phyloP scores from a whole-genome alignment of 64 coral and sea anemone species.

The Dendrophyllia cribrosa region DNA sequence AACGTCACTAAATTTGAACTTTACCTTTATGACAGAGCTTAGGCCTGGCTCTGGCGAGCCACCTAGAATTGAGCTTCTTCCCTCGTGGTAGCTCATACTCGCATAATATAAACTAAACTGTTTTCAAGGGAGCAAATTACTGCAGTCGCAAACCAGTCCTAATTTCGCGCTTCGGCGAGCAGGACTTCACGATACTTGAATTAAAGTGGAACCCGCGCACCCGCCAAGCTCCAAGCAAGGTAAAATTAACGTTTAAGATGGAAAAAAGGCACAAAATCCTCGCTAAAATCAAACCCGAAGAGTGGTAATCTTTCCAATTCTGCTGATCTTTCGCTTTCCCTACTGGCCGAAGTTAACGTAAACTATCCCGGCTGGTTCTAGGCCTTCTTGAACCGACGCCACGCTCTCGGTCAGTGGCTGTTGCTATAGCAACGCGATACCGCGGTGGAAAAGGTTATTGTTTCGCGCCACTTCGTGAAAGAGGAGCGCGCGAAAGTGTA shows the following conservation, averaged over 20 bases:
- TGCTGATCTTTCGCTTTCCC: neutral
- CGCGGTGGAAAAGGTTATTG: slow-evolving; percentile 26
- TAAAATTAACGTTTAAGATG: neutral
- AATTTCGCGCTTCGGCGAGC: slow-evolving; percentile 39
- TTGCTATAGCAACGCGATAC: slow-evolving; percentile 61
- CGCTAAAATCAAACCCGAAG: neutral
- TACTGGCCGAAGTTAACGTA: slow-evolving; percentile 10
- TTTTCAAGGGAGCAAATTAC: neutral
- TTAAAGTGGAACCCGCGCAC: neutral
- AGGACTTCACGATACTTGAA: neutral
- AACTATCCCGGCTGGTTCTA: slow-evolving; percentile 35
- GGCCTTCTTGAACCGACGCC: slow-evolving; percentile 47
- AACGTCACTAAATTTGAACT: neutral
- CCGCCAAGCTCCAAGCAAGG: neutral
- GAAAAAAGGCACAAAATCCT: neutral
- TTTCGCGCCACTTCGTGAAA: slow-evolving; percentile 35
- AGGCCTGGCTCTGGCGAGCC: slow-evolving; percentile 79
- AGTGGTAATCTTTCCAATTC: neutral
- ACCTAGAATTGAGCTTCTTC: slow-evolving; percentile 74
- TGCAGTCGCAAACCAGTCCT: neutral
- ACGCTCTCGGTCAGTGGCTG: slow-evolving; percentile 48
- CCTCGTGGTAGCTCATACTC: slow-evolving; percentile 86
- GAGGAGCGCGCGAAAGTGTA: slow-evolving; percentile 18
- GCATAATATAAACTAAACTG: slow-evolving; percentile 1
- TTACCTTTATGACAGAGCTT: slow-evolving; percentile 95